Conservation (phyloP, 37 sponge, comb jelly and placozoan species). For the Axinella damicornis region DNA sequence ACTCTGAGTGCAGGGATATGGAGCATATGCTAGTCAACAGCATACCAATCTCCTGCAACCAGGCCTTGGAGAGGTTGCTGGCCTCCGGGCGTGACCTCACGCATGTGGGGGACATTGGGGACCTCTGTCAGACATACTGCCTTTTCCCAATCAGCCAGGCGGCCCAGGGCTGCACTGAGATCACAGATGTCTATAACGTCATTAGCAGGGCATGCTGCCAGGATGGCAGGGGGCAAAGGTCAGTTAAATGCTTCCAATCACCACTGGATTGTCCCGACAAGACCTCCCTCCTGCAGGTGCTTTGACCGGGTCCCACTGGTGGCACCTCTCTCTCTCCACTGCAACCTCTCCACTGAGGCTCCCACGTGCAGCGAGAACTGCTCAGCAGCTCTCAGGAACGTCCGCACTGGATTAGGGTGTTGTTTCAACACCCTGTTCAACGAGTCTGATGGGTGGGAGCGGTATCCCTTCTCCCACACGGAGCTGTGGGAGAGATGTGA, state of each 20-base stretch:
- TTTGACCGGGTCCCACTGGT: background rate
- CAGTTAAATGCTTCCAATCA: background rate
- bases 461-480: no score
- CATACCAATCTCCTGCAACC: slow-evolving; percentile 16
- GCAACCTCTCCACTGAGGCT: background rate
- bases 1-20: background rate
- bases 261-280: no score
- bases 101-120: background rate
- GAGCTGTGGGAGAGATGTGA: no score
- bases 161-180: background rate
- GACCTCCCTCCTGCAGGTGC: background rate
- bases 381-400: background rate
- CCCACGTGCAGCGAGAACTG: background rate
- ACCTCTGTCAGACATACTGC: slow-evolving; percentile 20
- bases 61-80: background rate
- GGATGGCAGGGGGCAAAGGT: background rate
- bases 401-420: background rate
- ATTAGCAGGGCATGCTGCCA: background rate
- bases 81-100: background rate
- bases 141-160: slow-evolving; percentile 15
- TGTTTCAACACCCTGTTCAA: background rate
- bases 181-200: background rate
- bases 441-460: background rate
- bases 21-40: background rate
- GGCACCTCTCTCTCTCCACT: background rate